Evolutionary conservation across 1,140 invertebrate species (phyloP).

Genomic region (Drosophila sp.): DNA sequence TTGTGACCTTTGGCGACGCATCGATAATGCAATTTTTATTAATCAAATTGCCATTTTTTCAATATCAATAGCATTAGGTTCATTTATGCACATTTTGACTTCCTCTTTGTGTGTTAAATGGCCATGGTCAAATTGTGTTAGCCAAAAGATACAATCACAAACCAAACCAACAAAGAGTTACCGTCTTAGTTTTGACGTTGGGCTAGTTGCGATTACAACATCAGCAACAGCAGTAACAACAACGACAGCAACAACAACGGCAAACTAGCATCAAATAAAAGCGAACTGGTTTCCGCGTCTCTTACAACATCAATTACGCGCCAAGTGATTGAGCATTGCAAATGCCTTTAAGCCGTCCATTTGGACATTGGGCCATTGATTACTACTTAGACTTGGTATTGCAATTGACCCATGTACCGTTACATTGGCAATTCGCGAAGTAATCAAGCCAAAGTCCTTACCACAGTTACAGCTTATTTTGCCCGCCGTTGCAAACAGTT

Average conservation of each 20-base stretch:
- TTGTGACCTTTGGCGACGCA: not conserved
- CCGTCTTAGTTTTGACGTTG: slow-evolving; percentile 54
- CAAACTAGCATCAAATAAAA: slow-evolving; percentile 68
- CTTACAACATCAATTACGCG: slow-evolving; percentile 60
- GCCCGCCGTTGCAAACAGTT: slow-evolving; percentile 13
- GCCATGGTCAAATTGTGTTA: slow-evolving; percentile 69
- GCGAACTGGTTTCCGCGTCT: slow-evolving; percentile 76
- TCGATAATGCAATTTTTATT: not conserved
- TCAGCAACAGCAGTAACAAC: slow-evolving; percentile 18
- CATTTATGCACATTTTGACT: slow-evolving; percentile 30
- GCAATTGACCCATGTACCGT: slow-evolving; percentile 36
- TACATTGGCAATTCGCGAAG: slow-evolving; percentile 7
- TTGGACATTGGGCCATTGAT: slow-evolving; percentile 32
- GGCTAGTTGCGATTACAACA: slow-evolving; percentile 60
- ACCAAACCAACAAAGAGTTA: slow-evolving; percentile 46
- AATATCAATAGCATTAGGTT: slow-evolving; percentile 15
- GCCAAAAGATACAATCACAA: slow-evolving; percentile 23
- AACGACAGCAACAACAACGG: slow-evolving; percentile 6
- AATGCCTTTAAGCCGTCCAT: slow-evolving; percentile 27
- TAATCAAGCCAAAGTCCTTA: slow-evolving; percentile 14
- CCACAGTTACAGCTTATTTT: slow-evolving; percentile 1
- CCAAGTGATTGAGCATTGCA: slow-evolving; percentile 35
- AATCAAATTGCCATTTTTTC: not conserved
- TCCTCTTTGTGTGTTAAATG: slow-evolving; percentile 65
- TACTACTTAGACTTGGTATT: slow-evolving; percentile 20